Percentiles rank a stretch among this genome's conserved stretches.
Evolutionary conservation across 64 coral and sea anemone species (phyloP).

Genomic region (Actinia equina): DNA sequence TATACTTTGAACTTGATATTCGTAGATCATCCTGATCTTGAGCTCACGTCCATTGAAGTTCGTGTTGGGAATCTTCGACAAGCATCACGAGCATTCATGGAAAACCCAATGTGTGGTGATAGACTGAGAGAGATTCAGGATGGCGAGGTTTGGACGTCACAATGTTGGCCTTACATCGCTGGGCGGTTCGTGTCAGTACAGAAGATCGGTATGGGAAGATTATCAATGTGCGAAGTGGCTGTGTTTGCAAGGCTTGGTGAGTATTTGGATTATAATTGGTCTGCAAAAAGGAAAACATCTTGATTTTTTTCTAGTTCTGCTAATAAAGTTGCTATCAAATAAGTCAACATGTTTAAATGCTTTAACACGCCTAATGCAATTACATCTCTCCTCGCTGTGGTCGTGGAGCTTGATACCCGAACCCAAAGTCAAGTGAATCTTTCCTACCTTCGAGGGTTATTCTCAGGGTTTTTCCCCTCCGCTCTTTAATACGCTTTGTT

Average conservation of each 20-base stretch:
- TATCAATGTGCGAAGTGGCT: slow-evolving; percentile 75
- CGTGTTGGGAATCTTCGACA: slow-evolving; percentile 52
- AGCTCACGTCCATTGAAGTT: slow-evolving; percentile 40
- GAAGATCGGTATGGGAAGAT: slow-evolving; percentile 33
- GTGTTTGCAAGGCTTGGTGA: slow-evolving; percentile 77
- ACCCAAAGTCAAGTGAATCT: too few species aligned
- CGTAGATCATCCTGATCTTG: too few species aligned
- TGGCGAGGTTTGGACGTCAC: slow-evolving; percentile 72
- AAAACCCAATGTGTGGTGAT: slow-evolving; percentile 81
- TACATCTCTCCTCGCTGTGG: too few species aligned
- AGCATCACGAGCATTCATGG: slow-evolving; percentile 27
- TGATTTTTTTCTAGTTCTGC: too few species aligned
- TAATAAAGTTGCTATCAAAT: too few species aligned
- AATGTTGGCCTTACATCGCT: slow-evolving; percentile 63
- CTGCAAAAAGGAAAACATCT: not conserved
- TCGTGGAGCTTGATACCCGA: too few species aligned
- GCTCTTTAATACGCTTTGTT: too few species aligned
- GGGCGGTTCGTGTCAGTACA: slow-evolving; percentile 67
- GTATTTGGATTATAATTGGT: not conserved
- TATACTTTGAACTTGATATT: too few species aligned
- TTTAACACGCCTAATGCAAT: too few species aligned
- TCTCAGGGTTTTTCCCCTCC: too few species aligned
- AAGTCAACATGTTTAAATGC: too few species aligned
- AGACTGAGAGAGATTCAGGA: slow-evolving; percentile 35
- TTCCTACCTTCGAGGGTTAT: too few species aligned